phyloP scores from a whole-genome alignment of 2,113 vertebrate species.

The Bos javanicus region DNA sequence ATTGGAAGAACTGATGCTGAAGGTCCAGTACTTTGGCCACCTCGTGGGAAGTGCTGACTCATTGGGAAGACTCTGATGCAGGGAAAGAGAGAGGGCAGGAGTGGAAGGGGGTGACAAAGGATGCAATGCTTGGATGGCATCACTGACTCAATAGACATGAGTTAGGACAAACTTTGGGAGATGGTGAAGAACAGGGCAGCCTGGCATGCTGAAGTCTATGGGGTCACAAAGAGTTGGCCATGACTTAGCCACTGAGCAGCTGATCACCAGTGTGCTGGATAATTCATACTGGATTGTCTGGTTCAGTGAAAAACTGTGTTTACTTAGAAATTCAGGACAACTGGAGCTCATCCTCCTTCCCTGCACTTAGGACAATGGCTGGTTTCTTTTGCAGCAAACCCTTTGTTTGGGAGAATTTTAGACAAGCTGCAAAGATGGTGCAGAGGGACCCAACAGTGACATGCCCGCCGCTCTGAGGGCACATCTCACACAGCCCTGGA shows the following conservation, averaged over 20 bases:
- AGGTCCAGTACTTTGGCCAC: neutral
- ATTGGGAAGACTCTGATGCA: neutral
- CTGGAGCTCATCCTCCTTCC: rapidly evolving
- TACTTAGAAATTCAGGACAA: neutral
- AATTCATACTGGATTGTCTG: neutral
- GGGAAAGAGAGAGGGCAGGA: neutral
- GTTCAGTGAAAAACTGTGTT: no score
- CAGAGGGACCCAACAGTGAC: rapidly evolving
- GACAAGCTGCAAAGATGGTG: neutral
- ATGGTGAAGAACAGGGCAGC: neutral
- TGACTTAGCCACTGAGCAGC: neutral
- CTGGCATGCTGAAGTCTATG: neutral
- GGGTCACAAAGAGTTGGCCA: neutral
- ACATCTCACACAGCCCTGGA: rapidly evolving
- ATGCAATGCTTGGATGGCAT: neutral
- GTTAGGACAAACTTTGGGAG: neutral
- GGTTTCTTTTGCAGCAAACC: neutral
- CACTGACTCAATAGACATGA: neutral
- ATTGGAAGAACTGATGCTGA: neutral
- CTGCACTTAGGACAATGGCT: neutral
- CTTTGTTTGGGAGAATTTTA: neutral
- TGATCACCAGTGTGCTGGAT: rapidly evolving
- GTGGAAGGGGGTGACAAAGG: neutral
- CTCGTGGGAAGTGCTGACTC: neutral
- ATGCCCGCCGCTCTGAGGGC: rapidly evolving